Base-by-base conservation (phyloP, 2,113 vertebrate species). In the Onychorhynchus coronatus region DNA sequence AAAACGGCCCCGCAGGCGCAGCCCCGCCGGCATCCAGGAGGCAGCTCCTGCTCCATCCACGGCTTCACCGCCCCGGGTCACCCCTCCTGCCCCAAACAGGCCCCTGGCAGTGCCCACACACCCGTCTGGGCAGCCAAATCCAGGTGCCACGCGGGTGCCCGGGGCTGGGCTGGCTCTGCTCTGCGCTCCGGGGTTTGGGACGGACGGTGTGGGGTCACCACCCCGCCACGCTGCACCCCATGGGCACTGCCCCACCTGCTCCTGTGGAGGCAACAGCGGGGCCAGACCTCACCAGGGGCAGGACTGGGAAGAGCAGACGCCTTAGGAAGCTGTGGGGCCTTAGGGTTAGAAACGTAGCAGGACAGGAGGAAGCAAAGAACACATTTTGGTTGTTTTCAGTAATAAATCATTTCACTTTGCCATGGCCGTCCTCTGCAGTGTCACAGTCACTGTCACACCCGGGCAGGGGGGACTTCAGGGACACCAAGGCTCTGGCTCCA, bases 61-160 rank as follows among this genome's bases (percentile, higher is more conserved):
- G 1, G 24, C 61, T 30, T 31, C 44, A 24, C 10, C 3, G 31
- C 85, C 67, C 65, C 12, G 2, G 5, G 2, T 8, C 42, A 2
- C 25, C 21, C 31, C 27, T 31, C 27, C 62, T 5, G 44, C 37
- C 53, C 49, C 42, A 3, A 12, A 10, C 2, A 2, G 33, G 39
- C 74, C 74, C n/a, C n/a, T 1, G 39, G 46, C 10, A 44, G 39
- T 20, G 53, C 46, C 53, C n/a, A 11, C 8, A 0, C 24, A 20
- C 28, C 0, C 2, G 7, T 13, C 44, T 2, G 13, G 20, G 24
- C 46, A 35, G 20, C 39, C 62, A 39, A 52, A 6, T 1, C 7
- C 71, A 5, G 55, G 30, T 3, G 9, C 46, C 23, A 13, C 0
- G 5, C 61, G 25, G 52, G 37, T 8, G 37, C 15, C 15, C 0